Evolutionary conservation across 37 sponge, comb jelly and placozoan genomes (phyloP), one percentile per base, ranked within the genome.

Genomic region (Halisarca cf. caerulea): DNA sequence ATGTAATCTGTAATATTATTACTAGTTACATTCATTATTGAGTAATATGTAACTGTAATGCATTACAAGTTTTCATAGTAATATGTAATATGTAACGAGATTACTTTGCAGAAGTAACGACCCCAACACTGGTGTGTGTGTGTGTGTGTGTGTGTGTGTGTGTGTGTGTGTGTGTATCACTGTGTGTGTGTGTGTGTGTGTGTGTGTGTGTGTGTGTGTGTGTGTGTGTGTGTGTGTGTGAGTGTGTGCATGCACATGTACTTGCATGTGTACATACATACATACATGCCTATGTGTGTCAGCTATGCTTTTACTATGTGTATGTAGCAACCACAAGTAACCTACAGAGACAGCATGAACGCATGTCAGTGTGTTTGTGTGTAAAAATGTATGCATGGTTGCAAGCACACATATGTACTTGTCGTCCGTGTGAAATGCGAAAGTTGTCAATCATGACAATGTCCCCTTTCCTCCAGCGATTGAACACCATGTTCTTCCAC

Each of bases 381-480:
- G 69, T 6, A 4, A 34, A 27, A 17, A 68, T 68, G 30, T 34
- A 68, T 61, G 4, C 30, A 47, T 47, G 6, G n/a, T n/a, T n/a
- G n/a, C n/a, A n/a, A n/a, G n/a, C n/a, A n/a, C n/a, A 6, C 6
- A 8, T 17, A 5, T 34, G 3, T 79, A 90, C 91, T 87, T 91
- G 91, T 54, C 94, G 64, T 59, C 89, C 94, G 41, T 93, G 94
- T 58, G 94, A 89, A 0, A 89, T 72, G 0, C 87, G 33, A 30
- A 80, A 93, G 77, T 93, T 93, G 55, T 93, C 94, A 8, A 93
- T 87, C 85, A 93, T 84, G 20, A 93, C 39, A 11, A 89, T 37
- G 64, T 93, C 94, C 18, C 94, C 94, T 36, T 85, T 60, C 70
- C 86, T 18, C 94, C 94, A 93, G 60, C 88, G 84, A 70, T 86